Base-by-base conservation (phyloP, 2,113 vertebrate species). In the Pseudopodoces humilis region DNA sequence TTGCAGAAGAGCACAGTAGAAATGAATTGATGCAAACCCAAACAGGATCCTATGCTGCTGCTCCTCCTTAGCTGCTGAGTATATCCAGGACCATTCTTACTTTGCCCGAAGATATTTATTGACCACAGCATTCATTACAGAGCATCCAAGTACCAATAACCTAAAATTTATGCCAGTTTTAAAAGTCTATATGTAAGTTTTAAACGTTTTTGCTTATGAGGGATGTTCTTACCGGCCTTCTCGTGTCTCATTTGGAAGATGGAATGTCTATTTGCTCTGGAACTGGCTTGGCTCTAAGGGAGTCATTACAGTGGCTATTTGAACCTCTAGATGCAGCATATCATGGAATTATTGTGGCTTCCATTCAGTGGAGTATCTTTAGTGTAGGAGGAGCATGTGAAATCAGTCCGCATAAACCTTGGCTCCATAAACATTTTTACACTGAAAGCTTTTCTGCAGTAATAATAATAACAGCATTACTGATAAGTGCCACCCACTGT, bases 211-310 rank as follows among this genome's bases (percentile, higher is more conserved):
- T 96, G 86, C 78, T 95, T 72, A 31, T 95, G 95, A 97, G 60
- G 90, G 95, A 97, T 97, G 92, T 95, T 94, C 95, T 97, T 82
- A 59, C 78, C 87, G 90, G 95, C 93, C 95, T 96, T 96, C 96
- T 90, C 74, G 55, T 88, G 92, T 97, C 97, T 96, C 97, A 83
- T 97, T 89, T 96, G 91, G 94, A 96, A 97, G 94, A 96, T 92
- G 85, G 94, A 98, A 93, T 20, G 52, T 83, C 71, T 62, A 9
- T 93, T 92, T 94, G 88, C 88, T 90, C 86, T 88, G 92, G 72
- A 94, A 81, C 91, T 96, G 58, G 11, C 84, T 92, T 72, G 68
- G 92, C 95, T 97, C 55, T 95, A 52, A 93, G 83, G 92, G 89
- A 96, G 86, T 70, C 60, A 65, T 97, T 94, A 95, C 76, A 77